Conservation (phyloP, 2,888 invertebrate genomes). For the Embidobia sp. region DNA sequence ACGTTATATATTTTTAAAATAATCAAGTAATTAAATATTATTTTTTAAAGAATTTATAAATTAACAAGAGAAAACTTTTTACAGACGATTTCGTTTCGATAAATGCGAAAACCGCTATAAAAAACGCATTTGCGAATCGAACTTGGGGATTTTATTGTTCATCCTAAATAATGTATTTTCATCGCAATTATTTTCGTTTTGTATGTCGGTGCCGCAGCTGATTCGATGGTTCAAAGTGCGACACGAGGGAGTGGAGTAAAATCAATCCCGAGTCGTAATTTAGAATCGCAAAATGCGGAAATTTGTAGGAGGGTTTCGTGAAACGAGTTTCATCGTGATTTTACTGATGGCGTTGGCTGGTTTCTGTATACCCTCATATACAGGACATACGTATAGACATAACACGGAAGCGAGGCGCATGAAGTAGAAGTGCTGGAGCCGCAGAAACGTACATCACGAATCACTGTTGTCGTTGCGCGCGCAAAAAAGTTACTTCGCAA, state of each 20-base stretch:
- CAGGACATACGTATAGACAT: constrained; percentile 3
- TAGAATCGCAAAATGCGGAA: constrained; percentile 57
- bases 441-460: constrained; percentile 16
- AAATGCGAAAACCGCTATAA: background rate
- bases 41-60: no score
- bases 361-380: constrained; percentile 30
- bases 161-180: constrained; percentile 11
- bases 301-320: constrained; percentile 50
- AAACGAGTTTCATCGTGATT: constrained; percentile 54
- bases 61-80: no score
- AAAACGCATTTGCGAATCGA: no score
- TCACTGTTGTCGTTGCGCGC: constrained; percentile 3
- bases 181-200: constrained; percentile 22
- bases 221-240: constrained; percentile 14
- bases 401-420: constrained; percentile 13
- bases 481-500: no score
- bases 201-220: constrained; percentile 24
- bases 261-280: constrained; percentile 46
- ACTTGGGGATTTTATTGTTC: background rate
- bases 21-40: no score
- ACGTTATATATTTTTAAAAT: no score
- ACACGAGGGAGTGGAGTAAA: constrained; percentile 30
- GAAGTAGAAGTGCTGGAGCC: constrained; percentile 25
- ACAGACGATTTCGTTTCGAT: no score
- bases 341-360: constrained; percentile 33